These are phyloP conservation scores for Galerucella calmariensis DNA, from an alignment of 2,888 invertebrate genomes.

Conservation along the genomic window DNA sequence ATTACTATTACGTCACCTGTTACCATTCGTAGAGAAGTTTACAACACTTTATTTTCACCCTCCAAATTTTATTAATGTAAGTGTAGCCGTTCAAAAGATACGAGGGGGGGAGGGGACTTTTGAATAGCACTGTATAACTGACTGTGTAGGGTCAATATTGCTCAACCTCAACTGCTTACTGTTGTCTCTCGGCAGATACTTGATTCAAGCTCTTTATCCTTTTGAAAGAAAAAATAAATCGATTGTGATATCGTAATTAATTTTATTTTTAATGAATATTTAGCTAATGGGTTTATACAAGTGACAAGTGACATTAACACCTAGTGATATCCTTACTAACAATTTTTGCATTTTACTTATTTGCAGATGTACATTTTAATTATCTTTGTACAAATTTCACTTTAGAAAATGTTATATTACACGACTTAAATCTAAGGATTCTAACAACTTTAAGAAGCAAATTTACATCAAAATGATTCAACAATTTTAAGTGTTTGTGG, in stretches of 20 bases:
- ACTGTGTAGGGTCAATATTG: too few relatives aligned
- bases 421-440: slow-evolving; percentile 7
- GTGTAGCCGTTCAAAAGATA: too few relatives aligned
- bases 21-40: too few relatives aligned
- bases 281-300: slow-evolving; percentile 33
- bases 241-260: not conserved
- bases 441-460: slow-evolving; percentile 6
- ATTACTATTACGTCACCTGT: too few relatives aligned
- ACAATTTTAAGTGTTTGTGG: not conserved
- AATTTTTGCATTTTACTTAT: not conserved
- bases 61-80: too few relatives aligned
- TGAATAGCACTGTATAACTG: too few relatives aligned
- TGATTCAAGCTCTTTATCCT: too few relatives aligned
- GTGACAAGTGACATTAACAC: slow-evolving; percentile 40
- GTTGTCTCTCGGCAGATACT: too few relatives aligned
- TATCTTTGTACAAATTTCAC: slow-evolving; percentile 22
- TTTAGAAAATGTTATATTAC: slow-evolving; percentile 22
- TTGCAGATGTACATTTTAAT: not conserved
- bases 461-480: slow-evolving; percentile 4
- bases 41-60: too few relatives aligned
- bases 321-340: slow-evolving; percentile 8
- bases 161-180: too few relatives aligned
- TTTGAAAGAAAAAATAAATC: not conserved
- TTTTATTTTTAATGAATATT: not conserved
- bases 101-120: too few relatives aligned